Percentiles rank a stretch among this genome's conserved stretches.
These are phyloP conservation scores for Spongia lamella DNA, from an alignment of 37 sponge, comb jelly and placozoan species.

Conservation along the genomic window DNA sequence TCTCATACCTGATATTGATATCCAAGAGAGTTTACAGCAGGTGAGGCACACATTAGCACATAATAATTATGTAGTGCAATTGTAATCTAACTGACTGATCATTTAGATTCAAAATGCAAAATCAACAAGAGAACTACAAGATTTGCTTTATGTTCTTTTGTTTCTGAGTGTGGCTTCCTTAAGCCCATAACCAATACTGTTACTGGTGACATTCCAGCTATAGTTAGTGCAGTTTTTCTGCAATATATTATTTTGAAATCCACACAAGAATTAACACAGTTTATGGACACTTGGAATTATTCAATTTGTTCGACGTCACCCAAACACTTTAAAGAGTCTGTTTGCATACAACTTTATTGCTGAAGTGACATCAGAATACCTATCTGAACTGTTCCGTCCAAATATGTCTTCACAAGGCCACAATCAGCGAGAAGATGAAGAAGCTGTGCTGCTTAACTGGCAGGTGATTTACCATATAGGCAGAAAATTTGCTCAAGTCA, in stretches of 20 bases:
- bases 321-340: background rate
- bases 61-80: background rate
- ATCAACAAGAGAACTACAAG: slow-evolving; percentile 12
- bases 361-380: too few relatives aligned
- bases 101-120: background rate
- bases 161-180: background rate
- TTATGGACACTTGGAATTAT: slow-evolving; percentile 9
- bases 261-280: slow-evolving; percentile 14
- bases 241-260: background rate
- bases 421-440: slow-evolving; percentile 11
- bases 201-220: background rate
- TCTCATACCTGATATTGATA: background rate
- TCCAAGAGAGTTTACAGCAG: too few relatives aligned
- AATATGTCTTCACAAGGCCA: slow-evolving; percentile 3
- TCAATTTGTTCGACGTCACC: background rate
- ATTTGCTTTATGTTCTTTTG: slow-evolving; percentile 3
- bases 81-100: background rate
- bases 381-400: background rate
- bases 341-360: background rate
- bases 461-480: background rate
- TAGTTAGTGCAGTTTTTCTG: background rate
- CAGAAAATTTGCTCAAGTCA: background rate
- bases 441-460: slow-evolving; percentile 5
- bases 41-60: too few relatives aligned
- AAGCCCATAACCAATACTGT: background rate